phyloP scores from a whole-genome alignment of 2,797 vertebrate species.

The Garrulus glandarius region DNA sequence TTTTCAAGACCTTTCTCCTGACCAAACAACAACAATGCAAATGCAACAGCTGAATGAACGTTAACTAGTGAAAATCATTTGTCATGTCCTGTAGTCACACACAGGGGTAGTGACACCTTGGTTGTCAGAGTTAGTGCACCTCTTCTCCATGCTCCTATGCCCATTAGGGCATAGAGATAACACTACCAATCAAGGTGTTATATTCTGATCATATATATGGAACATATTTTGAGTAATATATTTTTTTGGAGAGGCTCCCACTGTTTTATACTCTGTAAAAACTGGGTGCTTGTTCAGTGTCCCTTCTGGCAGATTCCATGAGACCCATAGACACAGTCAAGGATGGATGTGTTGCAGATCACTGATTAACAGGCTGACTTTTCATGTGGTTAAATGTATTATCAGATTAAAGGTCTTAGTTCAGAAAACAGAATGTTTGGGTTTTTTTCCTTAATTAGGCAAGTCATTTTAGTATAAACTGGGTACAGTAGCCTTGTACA shows the following conservation, averaged over 20 bases:
- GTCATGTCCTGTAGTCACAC: rapidly evolving
- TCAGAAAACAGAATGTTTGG: background rate
- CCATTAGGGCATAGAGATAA: background rate
- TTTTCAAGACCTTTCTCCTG: background rate
- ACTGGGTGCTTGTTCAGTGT: background rate
- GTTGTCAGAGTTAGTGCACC: background rate
- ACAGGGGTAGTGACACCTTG: background rate
- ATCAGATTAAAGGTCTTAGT: background rate
- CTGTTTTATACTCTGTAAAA: background rate
- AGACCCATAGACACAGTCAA: background rate
- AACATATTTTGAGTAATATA: background rate
- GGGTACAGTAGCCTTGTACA: background rate
- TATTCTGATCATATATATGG: background rate
- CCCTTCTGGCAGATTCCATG: background rate
- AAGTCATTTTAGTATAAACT: background rate
- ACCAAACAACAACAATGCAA: background rate
- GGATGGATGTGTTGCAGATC: background rate
- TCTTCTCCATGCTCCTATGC: background rate
- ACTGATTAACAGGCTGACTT: background rate
- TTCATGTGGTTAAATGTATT: background rate
- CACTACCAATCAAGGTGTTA: background rate
- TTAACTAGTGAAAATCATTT: background rate
- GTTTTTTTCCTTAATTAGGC: background rate
- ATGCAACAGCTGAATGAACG: background rate
- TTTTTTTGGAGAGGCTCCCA: background rate